These are phyloP conservation scores for Arge pagana DNA, from an alignment of 2,888 invertebrate genomes.

Conservation along the genomic window DNA sequence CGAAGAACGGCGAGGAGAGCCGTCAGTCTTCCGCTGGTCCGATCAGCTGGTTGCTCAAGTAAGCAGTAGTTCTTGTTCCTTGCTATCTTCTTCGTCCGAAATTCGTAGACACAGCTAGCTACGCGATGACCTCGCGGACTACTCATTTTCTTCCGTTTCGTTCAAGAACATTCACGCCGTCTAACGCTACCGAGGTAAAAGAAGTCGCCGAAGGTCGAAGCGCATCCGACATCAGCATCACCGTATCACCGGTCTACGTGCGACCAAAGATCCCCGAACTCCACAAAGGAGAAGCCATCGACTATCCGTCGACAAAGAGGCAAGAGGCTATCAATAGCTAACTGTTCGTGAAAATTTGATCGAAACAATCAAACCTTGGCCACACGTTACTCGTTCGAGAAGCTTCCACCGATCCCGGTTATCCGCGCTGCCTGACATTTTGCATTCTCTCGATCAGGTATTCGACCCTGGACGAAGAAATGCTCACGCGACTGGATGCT, in stretches of 20 bases:
- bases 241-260: slow-evolving; percentile 45
- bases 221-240: slow-evolving; percentile 40
- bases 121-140: too few species aligned
- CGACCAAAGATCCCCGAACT: slow-evolving; percentile 36
- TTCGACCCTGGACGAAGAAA: slow-evolving; percentile 43
- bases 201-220: slow-evolving; percentile 29
- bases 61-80: too few species aligned
- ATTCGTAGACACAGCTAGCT: too few species aligned
- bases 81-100: too few species aligned
- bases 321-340: slow-evolving; percentile 27
- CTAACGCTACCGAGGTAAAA: not conserved
- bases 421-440: not conserved
- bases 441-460: slow-evolving; percentile 35
- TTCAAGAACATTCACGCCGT: not conserved
- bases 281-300: slow-evolving; percentile 46
- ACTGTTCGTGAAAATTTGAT: too few species aligned
- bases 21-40: slow-evolving; percentile 8
- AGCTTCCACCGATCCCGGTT: not conserved
- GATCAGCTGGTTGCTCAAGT: slow-evolving; percentile 34
- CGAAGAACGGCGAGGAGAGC: slow-evolving; percentile 37
- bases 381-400: too few species aligned
- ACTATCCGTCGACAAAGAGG: slow-evolving; percentile 40
- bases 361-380: too few species aligned
- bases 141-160: too few species aligned
- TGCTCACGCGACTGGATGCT: slow-evolving; percentile 38